Percentiles rank a stretch among this genome's conserved stretches.
These are phyloP conservation scores for Crypturellus tataupa DNA, from an alignment of 2,797 vertebrate species.

Conservation along the genomic window DNA sequence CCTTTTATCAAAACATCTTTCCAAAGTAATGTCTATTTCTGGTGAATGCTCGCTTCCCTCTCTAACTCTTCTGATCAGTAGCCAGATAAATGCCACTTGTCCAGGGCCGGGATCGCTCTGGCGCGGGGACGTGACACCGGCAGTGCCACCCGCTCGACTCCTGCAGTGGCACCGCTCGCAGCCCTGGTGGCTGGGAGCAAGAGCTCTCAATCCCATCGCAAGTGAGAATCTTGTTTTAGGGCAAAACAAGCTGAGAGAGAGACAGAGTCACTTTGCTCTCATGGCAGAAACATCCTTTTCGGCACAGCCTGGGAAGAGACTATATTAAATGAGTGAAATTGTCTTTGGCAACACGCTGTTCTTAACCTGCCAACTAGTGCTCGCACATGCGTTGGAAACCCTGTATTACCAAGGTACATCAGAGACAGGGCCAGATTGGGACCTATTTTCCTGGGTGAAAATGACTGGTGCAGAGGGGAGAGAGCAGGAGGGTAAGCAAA, in stretches of 20 bases:
- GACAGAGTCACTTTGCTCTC: not conserved
- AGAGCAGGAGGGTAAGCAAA: not conserved
- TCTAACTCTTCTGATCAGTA: not conserved
- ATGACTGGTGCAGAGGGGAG: not conserved
- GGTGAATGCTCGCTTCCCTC: not conserved
- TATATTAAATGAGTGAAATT: not conserved
- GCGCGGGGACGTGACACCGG: not conserved
- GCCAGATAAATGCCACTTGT: not conserved
- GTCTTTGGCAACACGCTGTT: not conserved
- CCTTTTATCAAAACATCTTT: constrained; percentile 29
- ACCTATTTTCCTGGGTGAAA: not conserved
- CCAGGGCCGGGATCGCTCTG: not conserved
- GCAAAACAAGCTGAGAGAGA: not conserved
- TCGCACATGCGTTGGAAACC: not conserved
- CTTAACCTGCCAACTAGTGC: not conserved
- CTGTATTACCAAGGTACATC: not conserved
- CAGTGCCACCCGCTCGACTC: not conserved
- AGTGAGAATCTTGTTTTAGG: not conserved
- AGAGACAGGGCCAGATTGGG: not conserved
- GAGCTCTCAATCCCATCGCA: too few species aligned
- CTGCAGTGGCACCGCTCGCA: not conserved
- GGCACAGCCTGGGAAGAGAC: not conserved
- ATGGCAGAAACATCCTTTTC: not conserved
- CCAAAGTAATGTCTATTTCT: not conserved
- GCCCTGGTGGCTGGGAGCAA: not conserved